Evolutionary conservation across 2,797 vertebrate species (phyloP), one percentile per base, ranked within the genome.

Genomic region (Geotrypetes seraphini): DNA sequence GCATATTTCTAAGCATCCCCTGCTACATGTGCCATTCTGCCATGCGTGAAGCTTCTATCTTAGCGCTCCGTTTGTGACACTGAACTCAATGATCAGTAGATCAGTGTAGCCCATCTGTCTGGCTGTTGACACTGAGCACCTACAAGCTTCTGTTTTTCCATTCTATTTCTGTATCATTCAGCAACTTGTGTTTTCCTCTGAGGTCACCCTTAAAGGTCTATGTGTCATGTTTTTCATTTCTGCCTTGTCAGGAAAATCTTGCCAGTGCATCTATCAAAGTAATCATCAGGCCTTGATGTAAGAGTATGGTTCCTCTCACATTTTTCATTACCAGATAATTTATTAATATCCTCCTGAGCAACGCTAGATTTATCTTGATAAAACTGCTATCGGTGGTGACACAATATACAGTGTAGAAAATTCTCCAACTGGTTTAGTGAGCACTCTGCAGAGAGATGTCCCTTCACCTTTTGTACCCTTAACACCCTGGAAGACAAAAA

Each of bases 251-350:
- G 56, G 75, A 73, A 72, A 59, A 76, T 65, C 75, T 80, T 59
- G 54, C 75, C 63, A 78, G 73, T 73, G 69, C 73, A 87, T 85
- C 77, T 80, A 83, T 85, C 84, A 86, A 80, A 83, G 78, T 69
- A 79, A 81, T 85, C 81, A 84, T 84, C 63, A 60, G 60, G 63
- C 71, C 71, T 68, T 77, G 75, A 80, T 80, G 69, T 51, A 68
- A 74, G 67, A 75, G 61, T 57, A 59, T 66, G 75, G 72, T 60
- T 79, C 69, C 63, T 63, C 77, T 81, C 83, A 77, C 75, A 79
- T 83, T 83, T 84, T 84, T 85, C 78, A 84, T 85, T 85, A 85
- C 67, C 48, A 55, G 71, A 73, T 85, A 85, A 87, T 84, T 84
- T 85, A 86, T 86, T 85, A 85, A 87, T 87, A 83, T 81, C 79